Percentiles rank a stretch among this genome's conserved stretches.
Evolutionary conservation across 2,888 invertebrate genomes (phyloP).

Genomic region (Orthosia cruda): DNA sequence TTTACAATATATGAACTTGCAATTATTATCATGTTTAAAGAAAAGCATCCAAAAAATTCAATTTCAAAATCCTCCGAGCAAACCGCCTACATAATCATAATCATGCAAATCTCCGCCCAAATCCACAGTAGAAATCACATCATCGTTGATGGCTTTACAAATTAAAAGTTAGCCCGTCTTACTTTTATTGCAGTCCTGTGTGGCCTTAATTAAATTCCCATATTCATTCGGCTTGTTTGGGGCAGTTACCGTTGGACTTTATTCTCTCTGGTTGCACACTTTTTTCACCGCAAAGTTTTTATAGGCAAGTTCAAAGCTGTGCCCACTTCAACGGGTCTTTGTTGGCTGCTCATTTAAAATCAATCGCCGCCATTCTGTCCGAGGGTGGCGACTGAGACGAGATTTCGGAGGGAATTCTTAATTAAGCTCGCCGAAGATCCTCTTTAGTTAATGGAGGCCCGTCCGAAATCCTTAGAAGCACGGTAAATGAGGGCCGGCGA

Average conservation of each 20-base stretch:
- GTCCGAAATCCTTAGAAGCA: constrained; percentile 85
- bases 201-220: constrained; percentile 70
- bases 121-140: constrained; percentile 50
- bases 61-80: neutral
- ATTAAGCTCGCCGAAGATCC: constrained; percentile 88
- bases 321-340: constrained; percentile 81
- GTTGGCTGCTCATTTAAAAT: constrained; percentile 89
- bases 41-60: neutral
- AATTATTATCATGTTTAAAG: neutral
- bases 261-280: constrained; percentile 65
- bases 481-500: constrained; percentile 82
- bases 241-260: constrained; percentile 61
- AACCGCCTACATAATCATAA: constrained; percentile 29
- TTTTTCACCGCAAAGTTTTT: constrained; percentile 83
- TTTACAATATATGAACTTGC: no score
- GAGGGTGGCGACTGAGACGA: constrained; percentile 83
- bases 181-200: constrained; percentile 62
- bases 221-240: constrained; percentile 65
- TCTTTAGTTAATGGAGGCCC: constrained; percentile 89
- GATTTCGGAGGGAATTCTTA: constrained; percentile 90
- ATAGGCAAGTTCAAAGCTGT: constrained; percentile 80
- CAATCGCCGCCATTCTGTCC: constrained; percentile 88
- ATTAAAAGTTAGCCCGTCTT: constrained; percentile 63
- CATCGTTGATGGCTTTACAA: constrained; percentile 61
- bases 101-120: constrained; percentile 50